Evolutionary conservation across 2,113 vertebrate species (phyloP).

Genomic region (Phalacrocorax carbo): DNA sequence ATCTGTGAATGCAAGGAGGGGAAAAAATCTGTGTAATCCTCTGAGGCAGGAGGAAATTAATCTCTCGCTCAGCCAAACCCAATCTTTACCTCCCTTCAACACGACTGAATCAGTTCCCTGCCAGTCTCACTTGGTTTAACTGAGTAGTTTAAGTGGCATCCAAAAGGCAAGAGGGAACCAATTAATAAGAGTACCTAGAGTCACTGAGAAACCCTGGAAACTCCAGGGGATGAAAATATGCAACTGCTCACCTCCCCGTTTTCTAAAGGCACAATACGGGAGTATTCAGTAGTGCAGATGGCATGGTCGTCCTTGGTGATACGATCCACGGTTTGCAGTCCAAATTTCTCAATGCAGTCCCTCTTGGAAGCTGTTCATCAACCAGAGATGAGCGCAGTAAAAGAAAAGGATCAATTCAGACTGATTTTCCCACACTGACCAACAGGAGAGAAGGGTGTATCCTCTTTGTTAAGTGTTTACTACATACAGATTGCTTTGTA

Average conservation of each 20-base stretch:
- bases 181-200: background rate
- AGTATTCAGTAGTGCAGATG: conserved; percentile 92
- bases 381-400: background rate
- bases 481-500: background rate
- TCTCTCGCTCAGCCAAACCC: background rate
- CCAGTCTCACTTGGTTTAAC: background rate
- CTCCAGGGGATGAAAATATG: background rate
- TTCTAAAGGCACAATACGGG: conserved; percentile 92
- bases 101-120: background rate
- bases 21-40: background rate
- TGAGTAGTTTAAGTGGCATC: background rate
- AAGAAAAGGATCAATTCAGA: background rate
- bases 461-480: background rate
- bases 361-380: conserved; percentile 84
- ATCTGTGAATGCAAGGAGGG: conserved; percentile 69
- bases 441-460: background rate
- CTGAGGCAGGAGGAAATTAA: background rate
- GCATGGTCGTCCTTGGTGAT: conserved; percentile 82
- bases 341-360: conserved; percentile 94
- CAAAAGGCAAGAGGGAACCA: background rate
- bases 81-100: background rate
- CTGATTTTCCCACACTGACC: background rate
- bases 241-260: conserved; percentile 87
- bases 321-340: conserved; percentile 84
- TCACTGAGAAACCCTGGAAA: background rate